Evolutionary conservation across 2,113 vertebrate genomes (phyloP).

Genomic region (Rafetus swinhoei): DNA sequence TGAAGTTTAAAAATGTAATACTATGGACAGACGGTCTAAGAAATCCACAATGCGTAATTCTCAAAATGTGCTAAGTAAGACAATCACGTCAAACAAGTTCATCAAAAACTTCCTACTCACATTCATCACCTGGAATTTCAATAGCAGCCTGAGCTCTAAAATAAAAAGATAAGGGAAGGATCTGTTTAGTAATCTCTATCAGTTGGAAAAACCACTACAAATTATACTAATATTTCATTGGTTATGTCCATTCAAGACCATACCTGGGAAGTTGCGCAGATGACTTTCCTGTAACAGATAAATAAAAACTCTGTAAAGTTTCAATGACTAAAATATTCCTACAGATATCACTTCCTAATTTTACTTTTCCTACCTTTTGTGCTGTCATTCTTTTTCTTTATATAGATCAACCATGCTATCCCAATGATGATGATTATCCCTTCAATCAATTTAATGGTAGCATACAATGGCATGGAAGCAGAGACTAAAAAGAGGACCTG

Average conservation of each 20-base stretch:
- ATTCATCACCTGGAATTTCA: background rate
- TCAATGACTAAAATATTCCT: background rate
- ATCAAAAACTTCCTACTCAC: background rate
- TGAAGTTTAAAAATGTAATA: background rate
- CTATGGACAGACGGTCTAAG: background rate
- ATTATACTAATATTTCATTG: background rate
- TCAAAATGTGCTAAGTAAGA: background rate
- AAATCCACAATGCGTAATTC: background rate
- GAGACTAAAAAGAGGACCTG: background rate
- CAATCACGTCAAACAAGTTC: background rate
- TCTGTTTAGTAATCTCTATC: background rate
- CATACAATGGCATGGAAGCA: background rate
- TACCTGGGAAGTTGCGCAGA: background rate
- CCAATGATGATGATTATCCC: background rate
- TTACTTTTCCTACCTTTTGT: conserved; percentile 9
- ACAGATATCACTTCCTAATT: background rate
- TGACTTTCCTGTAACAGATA: conserved; percentile 12
- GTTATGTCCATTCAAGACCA: background rate
- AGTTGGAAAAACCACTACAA: background rate
- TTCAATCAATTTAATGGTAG: background rate
- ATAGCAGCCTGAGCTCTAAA: background rate
- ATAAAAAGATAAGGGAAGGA: background rate
- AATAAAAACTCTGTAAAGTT: background rate
- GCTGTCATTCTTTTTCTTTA: background rate
- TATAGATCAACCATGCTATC: background rate